Conservation (phyloP, 37 sponge, comb jelly and placozoan genomes). For the Eunapius fragilis region DNA sequence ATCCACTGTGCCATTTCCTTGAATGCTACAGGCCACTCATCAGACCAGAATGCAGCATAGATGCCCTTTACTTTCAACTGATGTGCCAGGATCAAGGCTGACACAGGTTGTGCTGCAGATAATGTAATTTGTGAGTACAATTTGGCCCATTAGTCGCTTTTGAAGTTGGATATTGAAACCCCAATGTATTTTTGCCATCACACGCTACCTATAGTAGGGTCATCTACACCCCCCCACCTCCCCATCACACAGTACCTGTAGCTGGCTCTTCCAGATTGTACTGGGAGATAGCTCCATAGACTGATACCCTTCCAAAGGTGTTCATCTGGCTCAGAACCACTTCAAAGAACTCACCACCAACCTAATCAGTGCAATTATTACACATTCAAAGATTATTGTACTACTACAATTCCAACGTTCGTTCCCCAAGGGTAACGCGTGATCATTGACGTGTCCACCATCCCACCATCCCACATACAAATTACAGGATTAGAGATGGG, state of each 20-base stretch:
- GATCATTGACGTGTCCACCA: too few species aligned
- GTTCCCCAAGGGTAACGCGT: too few species aligned
- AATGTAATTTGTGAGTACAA: neutral
- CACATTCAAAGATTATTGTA: neutral
- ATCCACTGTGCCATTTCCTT: constrained; percentile 70
- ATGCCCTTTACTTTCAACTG: constrained; percentile 81
- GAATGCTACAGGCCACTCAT: constrained; percentile 58
- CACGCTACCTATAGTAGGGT: constrained; percentile 20
- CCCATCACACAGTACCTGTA: neutral
- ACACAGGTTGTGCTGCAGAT: constrained; percentile 13
- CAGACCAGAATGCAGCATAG: constrained; percentile 40
- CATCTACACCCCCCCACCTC: too few species aligned
- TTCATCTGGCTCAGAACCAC: constrained; percentile 74
- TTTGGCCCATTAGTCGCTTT: too few species aligned
- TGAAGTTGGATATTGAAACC: too few species aligned
- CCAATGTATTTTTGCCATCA: too few species aligned
- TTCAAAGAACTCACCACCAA: constrained; percentile 87
- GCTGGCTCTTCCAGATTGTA: constrained; percentile 64
- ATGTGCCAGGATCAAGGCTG: constrained; percentile 44
- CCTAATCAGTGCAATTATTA: constrained; percentile 52
- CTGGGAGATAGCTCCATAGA: constrained; percentile 79
- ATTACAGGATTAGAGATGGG: too few species aligned
- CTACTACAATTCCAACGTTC: too few species aligned
- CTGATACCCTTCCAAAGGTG: constrained; percentile 64
- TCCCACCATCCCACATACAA: too few species aligned